Percentiles rank a stretch among this genome's conserved stretches.
Conservation (phyloP, 2,888 invertebrate genomes). For the Nesidiocoris tenuis region DNA sequence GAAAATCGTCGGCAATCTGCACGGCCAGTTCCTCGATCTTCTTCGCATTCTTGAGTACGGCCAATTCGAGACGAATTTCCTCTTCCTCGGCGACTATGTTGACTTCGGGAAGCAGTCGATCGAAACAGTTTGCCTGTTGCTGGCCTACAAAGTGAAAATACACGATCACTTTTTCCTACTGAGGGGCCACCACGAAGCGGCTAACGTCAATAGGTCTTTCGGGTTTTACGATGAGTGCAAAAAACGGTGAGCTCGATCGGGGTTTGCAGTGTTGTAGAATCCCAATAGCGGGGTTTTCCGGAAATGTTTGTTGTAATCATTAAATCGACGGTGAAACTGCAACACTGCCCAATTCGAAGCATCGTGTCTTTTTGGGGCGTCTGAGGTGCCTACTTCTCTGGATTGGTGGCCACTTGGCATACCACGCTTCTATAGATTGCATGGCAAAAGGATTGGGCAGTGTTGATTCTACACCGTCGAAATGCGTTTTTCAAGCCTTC, state of each 20-base stretch:
- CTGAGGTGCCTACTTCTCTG: no score
- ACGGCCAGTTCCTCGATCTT: slow-evolving; percentile 46
- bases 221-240: slow-evolving; percentile 94
- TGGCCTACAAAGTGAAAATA: slow-evolving; percentile 98
- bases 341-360: no score
- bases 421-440: no score
- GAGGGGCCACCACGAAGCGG: slow-evolving; percentile 90
- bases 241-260: slow-evolving; percentile 52
- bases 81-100: slow-evolving; percentile 42
- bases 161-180: slow-evolving; percentile 97
- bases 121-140: slow-evolving; percentile 93
- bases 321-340: no score
- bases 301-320: no score
- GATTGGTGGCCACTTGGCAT: no score
- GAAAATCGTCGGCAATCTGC: slow-evolving; percentile 46
- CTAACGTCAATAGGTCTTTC: slow-evolving; percentile 72
- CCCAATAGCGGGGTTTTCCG: no score
- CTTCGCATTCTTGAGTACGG: slow-evolving; percentile 43
- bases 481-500: no score
- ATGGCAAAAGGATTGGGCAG: no score
- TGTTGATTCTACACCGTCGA: no score
- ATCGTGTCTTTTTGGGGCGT: no score
- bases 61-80: slow-evolving; percentile 31
- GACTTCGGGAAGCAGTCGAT: slow-evolving; percentile 68
- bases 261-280: no score